A percentile compares a stretch with the other conserved stretches of the same genome.
phyloP scores from a whole-genome alignment of 2,797 vertebrate species.

The Characodon lateralis region DNA sequence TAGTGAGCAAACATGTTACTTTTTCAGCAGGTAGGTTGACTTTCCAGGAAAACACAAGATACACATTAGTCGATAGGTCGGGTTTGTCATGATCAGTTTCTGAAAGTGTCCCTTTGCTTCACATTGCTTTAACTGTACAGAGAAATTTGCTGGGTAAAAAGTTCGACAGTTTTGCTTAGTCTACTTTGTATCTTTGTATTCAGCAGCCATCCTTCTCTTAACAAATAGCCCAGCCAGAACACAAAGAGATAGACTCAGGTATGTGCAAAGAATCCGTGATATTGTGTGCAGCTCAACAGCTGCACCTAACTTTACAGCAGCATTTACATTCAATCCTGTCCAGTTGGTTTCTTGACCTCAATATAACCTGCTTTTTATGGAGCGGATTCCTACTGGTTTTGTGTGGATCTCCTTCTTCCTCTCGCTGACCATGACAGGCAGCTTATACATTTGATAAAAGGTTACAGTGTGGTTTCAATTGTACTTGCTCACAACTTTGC shows the following conservation, averaged over 20 bases:
- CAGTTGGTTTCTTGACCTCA: neutral
- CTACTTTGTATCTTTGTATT: neutral
- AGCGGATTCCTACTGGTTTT: neutral
- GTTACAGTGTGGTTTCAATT: neutral
- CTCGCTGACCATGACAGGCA: neutral
- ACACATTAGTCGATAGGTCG: neutral
- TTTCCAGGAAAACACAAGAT: neutral
- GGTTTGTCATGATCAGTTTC: neutral
- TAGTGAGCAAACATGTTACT: neutral
- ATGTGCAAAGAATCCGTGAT: neutral
- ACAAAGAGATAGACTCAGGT: neutral
- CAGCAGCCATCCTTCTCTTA: neutral
- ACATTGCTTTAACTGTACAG: neutral
- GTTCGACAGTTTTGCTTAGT: neutral
- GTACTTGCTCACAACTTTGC: neutral
- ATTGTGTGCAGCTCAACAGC: neutral
- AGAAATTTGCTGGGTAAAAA: neutral
- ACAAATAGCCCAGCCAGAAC: neutral
- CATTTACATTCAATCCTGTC: neutral
- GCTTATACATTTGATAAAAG: neutral
- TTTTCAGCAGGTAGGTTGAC: neutral
- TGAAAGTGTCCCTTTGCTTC: neutral
- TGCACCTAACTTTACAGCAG: neutral
- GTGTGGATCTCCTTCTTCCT: neutral
- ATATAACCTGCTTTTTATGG: neutral